Base-by-base conservation (phyloP, 2,797 vertebrate genomes). In the Enteromius anoplus region DNA sequence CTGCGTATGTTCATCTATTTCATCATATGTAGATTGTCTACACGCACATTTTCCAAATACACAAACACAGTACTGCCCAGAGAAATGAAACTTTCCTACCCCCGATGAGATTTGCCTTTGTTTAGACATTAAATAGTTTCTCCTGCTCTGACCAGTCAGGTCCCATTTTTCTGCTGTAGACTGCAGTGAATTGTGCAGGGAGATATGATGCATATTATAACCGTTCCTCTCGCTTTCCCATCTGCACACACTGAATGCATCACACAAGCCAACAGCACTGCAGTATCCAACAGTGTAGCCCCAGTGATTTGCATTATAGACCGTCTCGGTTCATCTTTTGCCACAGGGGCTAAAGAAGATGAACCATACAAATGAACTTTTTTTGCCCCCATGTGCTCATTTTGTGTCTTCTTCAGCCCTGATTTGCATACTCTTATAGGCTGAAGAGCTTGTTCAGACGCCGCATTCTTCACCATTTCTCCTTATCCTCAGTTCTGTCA, bases 1-100 rank as follows among this genome's bases (percentile, higher is more conserved):
- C 95, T 96, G 88, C 93, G 97, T 99, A 95, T 79, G 92, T 92
- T 69, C 75, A 62, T 11, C 1, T 42, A 3, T 21, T 26, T 12
- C 17, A 51, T 75, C 15, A 37, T 55, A 7, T 37, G 8, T 75
- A 29, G n/a, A 55, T 19, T 69, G 1, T 23, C 26, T 34, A 65
- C 40, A 72, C 26, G 34, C 32, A 53, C 32, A 29, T n/a, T 6
- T 69, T 76, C 32, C 21, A 37, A 77, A 26, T 49, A 47, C 7
- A 3, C 42, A 45, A 76, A 47, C 53, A 21, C 23, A 49, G 5
- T 66, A 26, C 66, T 68, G 23, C 51, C 32, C 42, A 40, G 55
- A 64, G 1, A 40, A 5, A 9, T 40, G 32, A 45, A 5, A 42
- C 11, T 9, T 26, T 40, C 26, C 49, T 58, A 40, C 17, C 14